A percentile compares a stretch with the other conserved stretches of the same genome.
Evolutionary conservation across 1,140 invertebrate genomes (phyloP).

Genomic region (Zaprionus tsacasi): DNA sequence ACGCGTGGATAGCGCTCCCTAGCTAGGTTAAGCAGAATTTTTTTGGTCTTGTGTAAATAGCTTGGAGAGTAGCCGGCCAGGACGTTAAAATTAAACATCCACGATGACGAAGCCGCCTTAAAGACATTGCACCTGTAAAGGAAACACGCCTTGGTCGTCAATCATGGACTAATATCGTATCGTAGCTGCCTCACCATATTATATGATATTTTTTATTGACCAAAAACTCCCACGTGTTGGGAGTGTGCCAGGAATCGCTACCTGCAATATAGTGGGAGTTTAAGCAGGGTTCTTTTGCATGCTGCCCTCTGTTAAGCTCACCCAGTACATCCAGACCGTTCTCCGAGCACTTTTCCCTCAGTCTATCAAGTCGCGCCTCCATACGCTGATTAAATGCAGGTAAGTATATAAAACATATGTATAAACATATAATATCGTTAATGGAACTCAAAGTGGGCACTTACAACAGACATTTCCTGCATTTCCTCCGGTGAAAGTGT

Average conservation of each 20-base stretch:
- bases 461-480: slow-evolving; percentile 77
- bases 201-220: slow-evolving; percentile 91
- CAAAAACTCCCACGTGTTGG: slow-evolving; percentile 93
- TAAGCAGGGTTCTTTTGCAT: background rate
- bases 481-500: slow-evolving; percentile 77
- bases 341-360: slow-evolving; percentile 85
- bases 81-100: slow-evolving; percentile 95
- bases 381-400: slow-evolving; percentile 75
- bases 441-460: background rate
- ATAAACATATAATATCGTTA: slow-evolving; percentile 3
- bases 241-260: slow-evolving; percentile 88
- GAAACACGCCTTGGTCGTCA: background rate
- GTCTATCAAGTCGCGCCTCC: slow-evolving; percentile 84
- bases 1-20: slow-evolving; percentile 91
- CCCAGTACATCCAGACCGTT: slow-evolving; percentile 85
- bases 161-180: background rate
- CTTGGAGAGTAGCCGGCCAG: slow-evolving; percentile 92
- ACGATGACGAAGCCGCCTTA: slow-evolving; percentile 94
- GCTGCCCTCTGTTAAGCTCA: slow-evolving; percentile 30
- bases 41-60: slow-evolving; percentile 90
- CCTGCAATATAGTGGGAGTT: slow-evolving; percentile 70
- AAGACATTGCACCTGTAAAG: slow-evolving; percentile 90
- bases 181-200: slow-evolving; percentile 86
- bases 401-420: background rate
- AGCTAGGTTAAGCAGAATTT: slow-evolving; percentile 90